Base-by-base conservation (phyloP, 1,140 invertebrate genomes). In the Arctopsyche grandis region DNA sequence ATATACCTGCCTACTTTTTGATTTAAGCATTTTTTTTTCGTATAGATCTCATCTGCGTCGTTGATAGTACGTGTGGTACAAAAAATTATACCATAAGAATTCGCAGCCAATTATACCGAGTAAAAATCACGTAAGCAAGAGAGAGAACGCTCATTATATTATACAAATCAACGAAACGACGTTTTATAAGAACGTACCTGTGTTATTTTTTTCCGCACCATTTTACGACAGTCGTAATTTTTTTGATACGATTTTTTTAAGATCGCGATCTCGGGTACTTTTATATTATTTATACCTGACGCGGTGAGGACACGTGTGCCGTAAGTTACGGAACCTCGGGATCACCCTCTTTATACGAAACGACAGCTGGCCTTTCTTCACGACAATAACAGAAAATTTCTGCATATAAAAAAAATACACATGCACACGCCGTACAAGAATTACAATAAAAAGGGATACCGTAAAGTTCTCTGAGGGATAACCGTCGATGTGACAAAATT, bases 141-240 rank as follows among this genome's bases (percentile, higher is more conserved):
- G 29, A 38, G 16, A 60, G 56, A 60, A 60, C 56, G 56, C 56
- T 60, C 56, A 60, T 60, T 60, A 60, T 9, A 60, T 60, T 60
- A 60, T 9, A 60, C 21, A 60, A 9, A 21, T 38, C 29, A 7
- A 38, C 29, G 29, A 38, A 38, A 38, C 29, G 29, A 38, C 29
- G 29, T 38, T 38, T 38, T 38, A 38, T 38, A 38, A 38, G 29
- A 38, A 38, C 29, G 29, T 7, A n/a, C n/a, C n/a, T n/a, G 29
- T 7, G 29, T 38, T 38, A 38, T 38, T 38, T 38, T 38, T 38
- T 38, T 38, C 29, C 7, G 29, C 29, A 38, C 29, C 29, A 38
- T 38, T 38, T 38, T 38, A 38, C 29, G 29, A 38, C 29, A 38
- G 29, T 38, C 29, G 29, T 38, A 38, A 38, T 38, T 38, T 38